Evolutionary conservation across 2,888 invertebrate genomes (phyloP), one percentile per base, ranked within the genome.

Genomic region (Marronus borbonicus): DNA sequence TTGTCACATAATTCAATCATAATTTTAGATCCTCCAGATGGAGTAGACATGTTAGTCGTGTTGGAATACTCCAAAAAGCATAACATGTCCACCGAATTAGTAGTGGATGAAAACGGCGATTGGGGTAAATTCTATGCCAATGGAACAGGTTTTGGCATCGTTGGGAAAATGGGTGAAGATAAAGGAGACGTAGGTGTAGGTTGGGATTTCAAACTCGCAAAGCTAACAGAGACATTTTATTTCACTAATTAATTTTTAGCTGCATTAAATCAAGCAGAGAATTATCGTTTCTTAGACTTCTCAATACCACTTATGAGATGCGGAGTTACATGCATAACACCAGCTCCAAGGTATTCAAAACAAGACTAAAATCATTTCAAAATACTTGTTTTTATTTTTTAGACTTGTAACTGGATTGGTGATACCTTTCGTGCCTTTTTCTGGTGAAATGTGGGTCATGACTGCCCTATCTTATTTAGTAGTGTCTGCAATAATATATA

Each of bases 121-220:
- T 94, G 94, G 94, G 94, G 94, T 5, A 91, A 91, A 80, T 90
- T 93, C 60, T 93, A 89, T 83, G 89, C 91, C 14, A 94, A 94
- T 83, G 89, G 90, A 84, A 91, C 93, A 0, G 93, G 93, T 12
- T 90, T 90, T 80, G 94, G 93, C 20, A 88, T 93, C 12, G 81
- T 94, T 52, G 94, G 94, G 4, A 92, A 92, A 85, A 88, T 94
- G 0, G 88, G 90, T 7, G 89, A 90, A 80, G 92, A 93, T 83
- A 89, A 89, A 60, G 93, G 92, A 1, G 94, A 94, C 84, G 83
- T 93, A 66, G 92, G 91, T 44, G 91, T 92, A 83, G 88, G 92
- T 92, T 87, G 80, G 39, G 49, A 72, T 72, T 44, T 7, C 5
- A 36, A 24, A 76, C 17, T 1, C 8, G 58, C 44, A 44, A 52